Conservation (phyloP, 2,797 vertebrate genomes). For the Ibycter americanus region DNA sequence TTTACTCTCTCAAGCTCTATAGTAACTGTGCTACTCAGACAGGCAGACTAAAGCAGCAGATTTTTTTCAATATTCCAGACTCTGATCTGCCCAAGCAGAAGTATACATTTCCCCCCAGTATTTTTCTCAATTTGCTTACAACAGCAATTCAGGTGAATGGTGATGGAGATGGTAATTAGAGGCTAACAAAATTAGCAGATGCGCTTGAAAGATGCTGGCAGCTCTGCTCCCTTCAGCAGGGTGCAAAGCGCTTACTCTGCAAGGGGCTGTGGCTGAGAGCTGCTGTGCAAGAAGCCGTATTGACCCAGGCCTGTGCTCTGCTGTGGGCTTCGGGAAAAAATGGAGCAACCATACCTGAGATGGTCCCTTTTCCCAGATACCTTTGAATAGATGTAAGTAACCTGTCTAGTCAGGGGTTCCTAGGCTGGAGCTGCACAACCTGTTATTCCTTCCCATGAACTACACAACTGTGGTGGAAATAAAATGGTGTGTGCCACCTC, state of each 20-base stretch:
- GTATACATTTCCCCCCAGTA: background rate
- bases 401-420: background rate
- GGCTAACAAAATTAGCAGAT: background rate
- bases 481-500: background rate
- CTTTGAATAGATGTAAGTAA: background rate
- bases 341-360: fast-evolving
- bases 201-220: background rate
- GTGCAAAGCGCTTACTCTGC: background rate
- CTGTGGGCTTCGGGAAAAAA: fast-evolving
- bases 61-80: background rate
- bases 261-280: fast-evolving
- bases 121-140: background rate
- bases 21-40: background rate
- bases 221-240: background rate
- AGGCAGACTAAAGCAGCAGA: background rate
- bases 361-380: background rate
- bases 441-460: background rate
- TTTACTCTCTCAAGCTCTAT: background rate
- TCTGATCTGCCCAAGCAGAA: background rate
- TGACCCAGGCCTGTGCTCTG: background rate
- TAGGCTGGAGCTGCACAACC: background rate
- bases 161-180: background rate
- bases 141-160: background rate
- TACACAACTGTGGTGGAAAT: background rate
- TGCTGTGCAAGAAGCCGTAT: background rate